Conservation (phyloP, 2,797 vertebrate genomes). For the Mus caroli region DNA sequence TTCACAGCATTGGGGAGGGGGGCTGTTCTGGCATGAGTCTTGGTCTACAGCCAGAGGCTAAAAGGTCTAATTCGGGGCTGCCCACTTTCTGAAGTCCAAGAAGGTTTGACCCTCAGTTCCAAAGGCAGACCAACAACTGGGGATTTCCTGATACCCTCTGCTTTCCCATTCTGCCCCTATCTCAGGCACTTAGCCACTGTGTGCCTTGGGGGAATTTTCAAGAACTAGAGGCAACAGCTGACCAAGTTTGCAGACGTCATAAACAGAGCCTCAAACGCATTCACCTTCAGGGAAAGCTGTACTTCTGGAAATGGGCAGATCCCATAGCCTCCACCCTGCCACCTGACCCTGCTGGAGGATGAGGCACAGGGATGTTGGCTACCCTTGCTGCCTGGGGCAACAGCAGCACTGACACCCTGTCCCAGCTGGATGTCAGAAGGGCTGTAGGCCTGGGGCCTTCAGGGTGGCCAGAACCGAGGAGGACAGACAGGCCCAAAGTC, state of each 20-base stretch:
- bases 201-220: constrained; percentile 58
- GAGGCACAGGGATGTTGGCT: background rate
- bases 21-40: background rate
- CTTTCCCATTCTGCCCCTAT: background rate
- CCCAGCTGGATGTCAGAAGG: background rate
- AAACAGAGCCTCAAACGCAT: constrained; percentile 30
- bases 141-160: background rate
- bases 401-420: background rate
- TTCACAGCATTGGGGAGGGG: background rate
- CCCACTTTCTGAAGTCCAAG: background rate
- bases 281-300: background rate
- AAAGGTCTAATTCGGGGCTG: background rate
- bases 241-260: constrained; percentile 51
- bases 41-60: background rate
- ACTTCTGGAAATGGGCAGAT: constrained; percentile 31
- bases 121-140: background rate
- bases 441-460: background rate
- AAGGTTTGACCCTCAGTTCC: background rate
- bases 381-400: background rate
- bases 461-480: background rate
- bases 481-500: background rate
- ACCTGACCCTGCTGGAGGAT: background rate
- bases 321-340: constrained; percentile 57
- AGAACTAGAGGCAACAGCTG: constrained; percentile 41
- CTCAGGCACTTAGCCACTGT: background rate